Evolutionary conservation across 1,140 invertebrate genomes (phyloP).

Genomic region (Dryas iulia): DNA sequence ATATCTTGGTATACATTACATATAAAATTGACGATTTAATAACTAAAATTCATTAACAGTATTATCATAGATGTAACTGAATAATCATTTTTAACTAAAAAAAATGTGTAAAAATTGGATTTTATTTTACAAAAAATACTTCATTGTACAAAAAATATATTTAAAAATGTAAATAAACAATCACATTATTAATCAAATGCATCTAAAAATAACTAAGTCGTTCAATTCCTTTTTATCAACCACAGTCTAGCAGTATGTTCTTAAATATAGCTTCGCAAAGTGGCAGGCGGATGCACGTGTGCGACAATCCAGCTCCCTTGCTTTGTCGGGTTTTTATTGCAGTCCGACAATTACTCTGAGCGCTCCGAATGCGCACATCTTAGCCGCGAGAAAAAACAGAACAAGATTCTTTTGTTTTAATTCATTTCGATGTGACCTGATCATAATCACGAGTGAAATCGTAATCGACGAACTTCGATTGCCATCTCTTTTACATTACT

Average conservation of each 20-base stretch:
- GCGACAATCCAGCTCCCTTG: slow-evolving; percentile 49
- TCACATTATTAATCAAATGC: neutral
- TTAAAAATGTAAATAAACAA: neutral
- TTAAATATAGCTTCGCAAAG: slow-evolving; percentile 69
- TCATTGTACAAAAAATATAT: no score
- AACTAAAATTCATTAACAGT: no score
- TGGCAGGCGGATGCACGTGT: slow-evolving; percentile 74
- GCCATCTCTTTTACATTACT: slow-evolving; percentile 35
- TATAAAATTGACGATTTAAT: no score
- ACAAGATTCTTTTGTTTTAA: slow-evolving; percentile 39
- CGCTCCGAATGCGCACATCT: slow-evolving; percentile 30
- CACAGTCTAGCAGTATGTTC: slow-evolving; percentile 10
- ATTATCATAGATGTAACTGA: no score
- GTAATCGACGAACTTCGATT: slow-evolving; percentile 30
- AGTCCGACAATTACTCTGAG: slow-evolving; percentile 36
- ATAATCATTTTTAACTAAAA: no score
- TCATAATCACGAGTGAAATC: slow-evolving; percentile 26
- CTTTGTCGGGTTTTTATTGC: slow-evolving; percentile 58
- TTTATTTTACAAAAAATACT: no score
- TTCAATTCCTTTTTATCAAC: neutral
- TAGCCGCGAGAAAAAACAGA: slow-evolving; percentile 28
- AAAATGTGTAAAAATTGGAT: no score
- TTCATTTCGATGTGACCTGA: slow-evolving; percentile 6
- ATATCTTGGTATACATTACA: no score
- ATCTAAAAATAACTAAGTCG: neutral